Base-by-base conservation (phyloP, 2,797 vertebrate genomes). In the Micrastur ruficollis region DNA sequence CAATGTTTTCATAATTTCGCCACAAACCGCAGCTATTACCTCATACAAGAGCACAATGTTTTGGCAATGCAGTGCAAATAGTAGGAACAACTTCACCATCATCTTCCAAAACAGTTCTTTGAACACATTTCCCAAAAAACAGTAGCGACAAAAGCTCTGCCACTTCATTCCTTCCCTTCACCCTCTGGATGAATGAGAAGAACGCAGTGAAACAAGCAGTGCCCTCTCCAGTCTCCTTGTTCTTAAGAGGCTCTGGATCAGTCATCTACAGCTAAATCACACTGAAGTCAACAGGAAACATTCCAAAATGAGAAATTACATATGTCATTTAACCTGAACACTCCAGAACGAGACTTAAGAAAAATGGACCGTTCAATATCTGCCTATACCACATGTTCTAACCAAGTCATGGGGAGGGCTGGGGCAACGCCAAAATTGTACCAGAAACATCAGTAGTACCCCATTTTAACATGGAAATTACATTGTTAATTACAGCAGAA, bases 1-100 rank as follows among this genome's bases (percentile, higher is more conserved):
- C 78, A 62, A 21, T 92, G 50, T 92, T 97, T 97, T 97, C 55
- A 73, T 44, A 94, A 91, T 82, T 42, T 49, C 58, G 5, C 72
- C 83, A 96, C 58, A 95, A 94, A 96, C 76, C 80, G 5, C 74
- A 96, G 68, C 34, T 92, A 96, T 90, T 91, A 96, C 90, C 56
- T 94, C 91, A 95, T 52, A 89, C 42, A 75, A 74, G 34, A 93
- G 75, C 52, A 94, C 81, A 76, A 72, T 40, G 63, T 91, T 93
- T 89, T 91, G 79, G 53, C 75, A 94, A 14, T 59, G 70, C 58
- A 65, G 47, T 42, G 38, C 14, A 75, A 80, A 56, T 52, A 96
- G 84, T 42, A 95, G 82, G 79, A 97, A 96, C 86, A 73, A 90
- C 56, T 83, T 89, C 72, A 81, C 76, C 76, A 65, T 26, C 81